These are phyloP conservation scores for Enteromius mattozi DNA, from an alignment of 2,797 vertebrate species.

Conservation along the genomic window DNA sequence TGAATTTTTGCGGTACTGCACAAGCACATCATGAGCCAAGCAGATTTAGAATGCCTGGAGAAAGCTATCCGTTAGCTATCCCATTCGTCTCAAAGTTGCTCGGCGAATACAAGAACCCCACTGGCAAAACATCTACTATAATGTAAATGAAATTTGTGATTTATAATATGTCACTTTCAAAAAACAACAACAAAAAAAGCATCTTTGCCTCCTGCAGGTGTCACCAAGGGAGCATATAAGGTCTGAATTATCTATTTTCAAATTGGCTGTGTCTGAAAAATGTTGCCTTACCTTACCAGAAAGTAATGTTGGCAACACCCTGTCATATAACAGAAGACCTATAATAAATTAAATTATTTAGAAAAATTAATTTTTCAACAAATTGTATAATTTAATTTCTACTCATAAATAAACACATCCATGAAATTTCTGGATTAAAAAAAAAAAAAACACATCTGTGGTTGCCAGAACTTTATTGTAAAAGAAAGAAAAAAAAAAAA, in stretches of 20 bases:
- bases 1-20: conserved; percentile 43
- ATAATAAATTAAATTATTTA: not conserved
- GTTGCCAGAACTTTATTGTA: not conserved
- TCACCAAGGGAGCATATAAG: not conserved
- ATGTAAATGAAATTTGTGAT: not conserved
- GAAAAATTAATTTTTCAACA: not conserved
- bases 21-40: not conserved
- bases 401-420: not conserved
- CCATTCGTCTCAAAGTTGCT: not conserved
- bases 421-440: too few species aligned
- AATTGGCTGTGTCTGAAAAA: not conserved
- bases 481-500: not conserved
- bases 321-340: not conserved
- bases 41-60: not conserved
- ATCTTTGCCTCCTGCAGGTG: not conserved
- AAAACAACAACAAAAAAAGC: not conserved
- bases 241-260: conserved; percentile 14
- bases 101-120: not conserved
- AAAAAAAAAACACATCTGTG: too few species aligned
- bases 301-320: not conserved
- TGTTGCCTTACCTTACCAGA: not conserved
- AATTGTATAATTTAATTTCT: not conserved
- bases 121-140: not conserved
- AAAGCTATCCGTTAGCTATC: not conserved
- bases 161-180: not conserved